Conservation (phyloP, 2,888 invertebrate genomes). For the Dendrolimus pini region DNA sequence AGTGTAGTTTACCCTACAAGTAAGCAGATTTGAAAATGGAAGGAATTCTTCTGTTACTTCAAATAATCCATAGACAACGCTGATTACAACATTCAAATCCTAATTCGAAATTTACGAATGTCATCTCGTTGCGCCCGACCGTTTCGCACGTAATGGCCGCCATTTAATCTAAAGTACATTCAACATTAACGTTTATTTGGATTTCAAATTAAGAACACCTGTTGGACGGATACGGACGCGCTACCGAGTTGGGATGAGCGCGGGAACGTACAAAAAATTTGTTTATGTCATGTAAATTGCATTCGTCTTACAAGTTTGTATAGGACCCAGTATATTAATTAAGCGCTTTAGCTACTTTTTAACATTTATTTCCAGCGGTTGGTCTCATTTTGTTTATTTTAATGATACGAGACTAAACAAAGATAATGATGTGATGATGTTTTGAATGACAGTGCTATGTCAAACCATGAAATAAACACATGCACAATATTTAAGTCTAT, state of each 20-base stretch:
- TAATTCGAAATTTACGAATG: constrained; percentile 26
- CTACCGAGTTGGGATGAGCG: constrained; percentile 22
- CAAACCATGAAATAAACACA: no score
- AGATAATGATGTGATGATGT: no score
- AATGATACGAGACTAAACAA: no score
- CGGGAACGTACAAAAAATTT: constrained; percentile 36
- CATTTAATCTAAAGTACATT: constrained; percentile 36
- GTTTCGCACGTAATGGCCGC: constrained; percentile 32
- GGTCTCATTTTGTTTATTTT: not conserved
- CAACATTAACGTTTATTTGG: constrained; percentile 51
- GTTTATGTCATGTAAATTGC: constrained; percentile 58
- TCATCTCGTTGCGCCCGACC: constrained; percentile 22
- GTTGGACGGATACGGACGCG: constrained; percentile 34
- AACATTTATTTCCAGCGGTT: constrained; percentile 1
- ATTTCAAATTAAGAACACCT: constrained; percentile 64
- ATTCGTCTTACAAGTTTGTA: constrained; percentile 33
- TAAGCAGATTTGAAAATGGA: no score
- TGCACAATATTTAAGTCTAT: no score
- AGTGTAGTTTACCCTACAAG: no score
- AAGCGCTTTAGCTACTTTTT: constrained; percentile 28
- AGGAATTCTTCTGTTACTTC: no score
- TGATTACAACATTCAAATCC: constrained; percentile 13
- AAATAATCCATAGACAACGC: not conserved
- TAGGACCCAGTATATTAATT: constrained; percentile 29
- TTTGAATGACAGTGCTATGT: no score